Percentiles rank a stretch among this genome's conserved stretches.
Evolutionary conservation across 2,113 vertebrate genomes (phyloP).

Genomic region (Odontophorus gujanensis): DNA sequence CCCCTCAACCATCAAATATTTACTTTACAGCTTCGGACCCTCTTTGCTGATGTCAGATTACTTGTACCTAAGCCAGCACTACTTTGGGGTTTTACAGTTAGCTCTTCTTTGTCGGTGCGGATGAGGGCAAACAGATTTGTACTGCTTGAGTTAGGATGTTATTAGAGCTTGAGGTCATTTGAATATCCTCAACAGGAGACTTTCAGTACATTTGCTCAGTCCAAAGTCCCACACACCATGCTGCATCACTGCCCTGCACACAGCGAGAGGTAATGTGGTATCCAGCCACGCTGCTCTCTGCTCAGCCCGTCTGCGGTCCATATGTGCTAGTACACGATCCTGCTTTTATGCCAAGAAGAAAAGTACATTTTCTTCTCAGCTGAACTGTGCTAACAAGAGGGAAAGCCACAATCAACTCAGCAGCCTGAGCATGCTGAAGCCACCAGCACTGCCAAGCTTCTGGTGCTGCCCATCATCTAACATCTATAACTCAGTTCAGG

Average conservation of each 20-base stretch:
- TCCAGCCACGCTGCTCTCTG: conserved; percentile 19
- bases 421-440: conserved; percentile 15
- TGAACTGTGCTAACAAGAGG: neutral
- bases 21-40: neutral
- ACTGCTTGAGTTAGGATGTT: neutral
- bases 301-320: conserved; percentile 32
- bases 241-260: accelerated
- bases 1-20: neutral
- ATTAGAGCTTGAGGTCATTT: conserved; percentile 6
- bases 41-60: neutral
- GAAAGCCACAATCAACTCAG: neutral
- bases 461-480: neutral
- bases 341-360: neutral
- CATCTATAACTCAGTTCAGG: neutral
- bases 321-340: neutral
- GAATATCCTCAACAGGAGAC: neutral
- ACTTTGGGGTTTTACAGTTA: neutral
- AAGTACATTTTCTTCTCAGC: conserved; percentile 23
- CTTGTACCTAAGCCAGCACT: neutral
- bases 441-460: neutral
- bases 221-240: neutral
- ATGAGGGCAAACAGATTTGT: neutral
- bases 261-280: neutral
- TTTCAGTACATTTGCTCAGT: conserved; percentile 26
- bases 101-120: neutral